Percentiles rank a stretch among this genome's conserved stretches.
phyloP scores from a whole-genome alignment of 2,113 vertebrate genomes.

The Mesitornis unicolor region DNA sequence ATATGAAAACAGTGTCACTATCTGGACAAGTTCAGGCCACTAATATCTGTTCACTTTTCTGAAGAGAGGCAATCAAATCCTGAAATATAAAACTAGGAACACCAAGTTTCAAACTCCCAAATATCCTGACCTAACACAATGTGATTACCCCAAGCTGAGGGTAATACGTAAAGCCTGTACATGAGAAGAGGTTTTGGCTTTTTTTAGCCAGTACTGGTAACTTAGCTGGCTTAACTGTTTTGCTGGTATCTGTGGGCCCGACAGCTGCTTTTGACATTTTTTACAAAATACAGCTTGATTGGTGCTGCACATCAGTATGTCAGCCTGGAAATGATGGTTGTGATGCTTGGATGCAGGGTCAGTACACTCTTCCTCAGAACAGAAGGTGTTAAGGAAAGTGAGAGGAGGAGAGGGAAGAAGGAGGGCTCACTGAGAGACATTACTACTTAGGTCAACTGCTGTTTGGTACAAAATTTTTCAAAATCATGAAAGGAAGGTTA shows the following conservation, averaged over 20 bases:
- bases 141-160: background rate
- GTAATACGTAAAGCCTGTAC: background rate
- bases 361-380: background rate
- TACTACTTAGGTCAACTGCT: background rate
- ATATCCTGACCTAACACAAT: background rate
- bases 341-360: background rate
- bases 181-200: background rate
- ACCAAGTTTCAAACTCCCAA: conserved; percentile 21
- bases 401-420: background rate
- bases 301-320: background rate
- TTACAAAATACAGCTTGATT: background rate
- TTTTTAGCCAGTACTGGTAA: background rate
- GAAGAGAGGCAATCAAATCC: background rate
- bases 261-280: background rate
- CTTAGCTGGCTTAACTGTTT: background rate
- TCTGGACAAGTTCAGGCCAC: background rate
- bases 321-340: background rate
- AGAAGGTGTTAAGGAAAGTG: background rate
- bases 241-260: background rate
- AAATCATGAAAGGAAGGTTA: background rate
- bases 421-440: background rate
- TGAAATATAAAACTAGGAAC: background rate
- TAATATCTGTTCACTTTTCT: background rate
- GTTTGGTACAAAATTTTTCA: background rate
- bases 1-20: background rate